Base-by-base conservation (phyloP, 2,888 invertebrate genomes). In the Leptogaster cylindrica region DNA sequence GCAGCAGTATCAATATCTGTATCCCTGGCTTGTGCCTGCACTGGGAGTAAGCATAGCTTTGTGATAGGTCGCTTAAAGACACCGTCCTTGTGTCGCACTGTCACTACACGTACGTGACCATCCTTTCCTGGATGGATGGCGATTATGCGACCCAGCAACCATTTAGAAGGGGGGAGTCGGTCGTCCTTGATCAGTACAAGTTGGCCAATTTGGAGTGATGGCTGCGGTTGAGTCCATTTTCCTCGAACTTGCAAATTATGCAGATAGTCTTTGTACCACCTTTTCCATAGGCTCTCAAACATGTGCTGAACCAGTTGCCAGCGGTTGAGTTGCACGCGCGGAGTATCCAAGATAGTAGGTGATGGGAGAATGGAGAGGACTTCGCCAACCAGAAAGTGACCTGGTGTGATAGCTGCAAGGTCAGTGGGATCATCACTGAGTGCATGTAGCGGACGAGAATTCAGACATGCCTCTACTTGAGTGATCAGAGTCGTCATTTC, bases 401-500 rank as follows among this genome's bases (percentile, higher is more conserved):
- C 48, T 16, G 69, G 69, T 28, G 66, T 69, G 5, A 69, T 31
- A 2, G 51, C 44, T 8, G 27, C n/a, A n/a, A 66, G 39, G 14
- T 66, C 66, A 23, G 12, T 20, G 0, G 67, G 65, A 46, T 71
- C 70, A 16, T 68, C 64, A 14, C 64, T 65, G 10, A 71, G 67
- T 5, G 66, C 68, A 39, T 55, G 65, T 2, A 76, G 18, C 2
- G 75, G 74, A 16, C 74, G 64, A 8, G 73, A 74, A 61, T 76
- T 75, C 1, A 75, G 55, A 10, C 71, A 64, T 0, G 73, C 74
- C 66, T 75, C 74, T 18, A 75, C 71, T 66, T 74, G 73, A 10
- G 61, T 64, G 2, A 72, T n/a, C n/a, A n/a, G n/a, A n/a, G 16
- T 76, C 23, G 68, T 36, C 18, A 75, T 67, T 61, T 77, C 74